Base-by-base conservation (phyloP, 92 coral and sea anemone genomes). In the Porites rus region DNA sequence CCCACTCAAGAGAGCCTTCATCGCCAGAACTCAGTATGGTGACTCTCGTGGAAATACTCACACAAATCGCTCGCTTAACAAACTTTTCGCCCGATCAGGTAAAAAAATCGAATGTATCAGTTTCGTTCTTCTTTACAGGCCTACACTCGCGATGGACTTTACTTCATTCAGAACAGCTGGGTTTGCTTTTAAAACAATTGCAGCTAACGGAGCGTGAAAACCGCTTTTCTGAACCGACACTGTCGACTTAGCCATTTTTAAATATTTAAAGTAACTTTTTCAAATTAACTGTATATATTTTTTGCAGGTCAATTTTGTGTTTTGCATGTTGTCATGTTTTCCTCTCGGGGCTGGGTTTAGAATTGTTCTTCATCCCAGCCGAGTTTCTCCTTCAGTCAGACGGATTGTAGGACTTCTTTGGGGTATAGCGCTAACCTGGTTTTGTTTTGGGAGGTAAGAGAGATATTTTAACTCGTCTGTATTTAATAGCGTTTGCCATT, bases 401-500 rank as follows among this genome's bases (percentile, higher is more conserved):
- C 87, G 92, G 18, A 28, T 78, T 18, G 88, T 72, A 12, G 95
- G 95, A 10, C 67, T 95, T 68, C 3, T 92, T 1, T 85, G 94
- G 92, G 98, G 98, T 24, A 14, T 92, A 43, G 86, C 74, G 24
- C 74, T 94, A 22, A 89, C 92, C 13, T 95, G 92, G 98, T 76
- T 94, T 83, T 83, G 87, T 73, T 83, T 83, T 51, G 79, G 75
- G 51, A 62, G 87, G 87, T 83, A 43, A 83, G 46, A 38, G 46
- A 38, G 87, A 61, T 16, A 13, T 59, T 62, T 31, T 83, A n/a
- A 19, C 20, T 76, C 10, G 14, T 4, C n/a, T 7, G 50, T 19
- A 19, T 25, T 24, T 4, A 56, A 22, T 59, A 24, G 14, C 28
- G 53, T 76, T 22, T 9, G 46, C 65, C 65, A 11, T 80, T 43